Evolutionary conservation across 2,113 vertebrate genomes (phyloP), one percentile per base, ranked within the genome.

Genomic region (Galeopterus variegatus): DNA sequence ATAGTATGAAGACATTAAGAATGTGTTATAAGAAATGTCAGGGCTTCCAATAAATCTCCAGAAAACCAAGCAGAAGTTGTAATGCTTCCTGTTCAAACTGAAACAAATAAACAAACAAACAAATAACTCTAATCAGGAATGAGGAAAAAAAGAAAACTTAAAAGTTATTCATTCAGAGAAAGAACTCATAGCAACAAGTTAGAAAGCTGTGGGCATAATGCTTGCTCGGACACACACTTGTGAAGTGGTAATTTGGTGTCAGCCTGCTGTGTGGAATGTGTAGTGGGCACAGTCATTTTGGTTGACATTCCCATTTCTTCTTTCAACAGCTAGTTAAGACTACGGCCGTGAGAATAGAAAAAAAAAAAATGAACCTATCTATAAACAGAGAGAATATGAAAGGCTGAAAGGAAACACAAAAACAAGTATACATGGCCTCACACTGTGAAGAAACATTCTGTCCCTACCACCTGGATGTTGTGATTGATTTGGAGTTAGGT

Each of bases 121-220:
- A 88, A 96, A 93, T 94, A 94, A 65, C 36, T 73, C 33, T 86
- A 17, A 65, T 93, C 15, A 94, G 88, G 67, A 90, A 90, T 64
- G 18, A 52, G 45, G 56, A n/a, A 87, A 33, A 23, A 18, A n/a
- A 65, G 31, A 17, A 26, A 52, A 73, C 4, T 48, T 60, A 75
- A 54, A 64, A 56, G 33, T 48, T 56, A 18, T 94, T 93, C 10
- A 85, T 85, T 81, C 31, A 72, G 31, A 96, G 31, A 82, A 92
- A 72, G 6, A 93, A 19, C 14, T 1, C n/a, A 12, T 24, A 88
- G 50, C 6, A 48, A 50, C 11, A 87, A 58, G 2, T 62, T 72
- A 72, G 54, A 84, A 94, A 58, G 54, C 13, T 24, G 3, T 3
- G 14, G 41, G 45, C 28, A 15, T 26, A 45, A 45, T 72, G 3